Conservation (phyloP, 1,140 invertebrate species). For the Colletes gigas region DNA sequence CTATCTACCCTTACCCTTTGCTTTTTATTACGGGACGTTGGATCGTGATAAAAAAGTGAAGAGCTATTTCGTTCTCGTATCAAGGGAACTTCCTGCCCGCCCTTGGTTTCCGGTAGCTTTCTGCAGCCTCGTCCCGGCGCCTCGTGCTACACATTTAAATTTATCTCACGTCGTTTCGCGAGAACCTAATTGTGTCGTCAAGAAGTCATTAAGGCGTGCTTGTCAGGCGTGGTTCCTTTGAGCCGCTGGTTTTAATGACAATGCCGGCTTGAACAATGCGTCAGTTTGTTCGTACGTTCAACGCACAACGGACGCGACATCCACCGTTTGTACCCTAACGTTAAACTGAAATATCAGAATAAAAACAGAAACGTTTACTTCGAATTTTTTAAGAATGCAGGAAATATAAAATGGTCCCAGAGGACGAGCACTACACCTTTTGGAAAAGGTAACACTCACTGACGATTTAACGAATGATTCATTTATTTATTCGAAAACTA, state of each 20-base stretch:
- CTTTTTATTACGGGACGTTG: slow-evolving; percentile 59
- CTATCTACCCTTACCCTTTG: slow-evolving; percentile 48
- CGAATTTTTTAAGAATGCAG: no score
- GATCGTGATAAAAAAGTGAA: slow-evolving; percentile 54
- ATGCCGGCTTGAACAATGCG: slow-evolving; percentile 38
- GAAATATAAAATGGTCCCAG: no score
- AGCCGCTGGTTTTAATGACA: slow-evolving; percentile 28
- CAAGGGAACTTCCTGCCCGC: slow-evolving; percentile 42
- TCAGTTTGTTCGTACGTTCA: neutral
- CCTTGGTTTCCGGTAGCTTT: slow-evolving; percentile 26
- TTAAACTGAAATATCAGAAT: neutral
- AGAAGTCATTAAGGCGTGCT: slow-evolving; percentile 62
- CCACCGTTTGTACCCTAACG: neutral
- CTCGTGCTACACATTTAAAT: slow-evolving; percentile 57
- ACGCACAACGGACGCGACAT: neutral
- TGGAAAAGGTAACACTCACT: no score
- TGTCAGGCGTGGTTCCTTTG: slow-evolving; percentile 47
- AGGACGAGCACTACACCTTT: no score
- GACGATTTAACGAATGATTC: no score
- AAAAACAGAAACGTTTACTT: no score
- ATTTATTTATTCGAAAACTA: no score
- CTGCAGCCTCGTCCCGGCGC: neutral
- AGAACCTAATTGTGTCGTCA: slow-evolving; percentile 62
- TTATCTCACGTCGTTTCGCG: slow-evolving; percentile 63
- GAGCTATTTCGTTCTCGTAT: slow-evolving; percentile 59